A percentile compares a stretch with the other conserved stretches of the same genome.
Evolutionary conservation across 2,113 vertebrate genomes (phyloP).

Genomic region (Thamnaconus septentrionalis): DNA sequence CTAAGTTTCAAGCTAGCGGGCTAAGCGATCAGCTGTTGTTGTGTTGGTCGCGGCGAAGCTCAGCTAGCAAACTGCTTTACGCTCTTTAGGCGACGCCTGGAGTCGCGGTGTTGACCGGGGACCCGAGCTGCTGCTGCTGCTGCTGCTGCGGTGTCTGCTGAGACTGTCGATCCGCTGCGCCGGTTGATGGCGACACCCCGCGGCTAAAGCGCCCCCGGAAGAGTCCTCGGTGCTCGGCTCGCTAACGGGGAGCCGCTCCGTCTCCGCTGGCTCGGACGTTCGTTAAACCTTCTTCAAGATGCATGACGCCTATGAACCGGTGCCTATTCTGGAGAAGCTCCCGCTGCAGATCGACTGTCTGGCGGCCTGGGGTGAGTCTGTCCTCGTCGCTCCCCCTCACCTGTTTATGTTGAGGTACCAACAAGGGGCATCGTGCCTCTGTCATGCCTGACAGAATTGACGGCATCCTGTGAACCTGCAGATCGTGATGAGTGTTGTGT

Average conservation of each 20-base stretch:
- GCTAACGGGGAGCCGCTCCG: no score
- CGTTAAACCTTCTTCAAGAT: constrained; percentile 67
- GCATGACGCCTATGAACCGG: constrained; percentile 95
- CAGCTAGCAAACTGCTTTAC: constrained; percentile 2
- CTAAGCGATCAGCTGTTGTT: constrained; percentile 63
- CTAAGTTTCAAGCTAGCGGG: constrained; percentile 52
- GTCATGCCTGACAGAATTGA: not conserved
- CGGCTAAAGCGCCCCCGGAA: no score
- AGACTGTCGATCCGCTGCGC: not conserved
- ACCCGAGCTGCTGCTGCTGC: no score
- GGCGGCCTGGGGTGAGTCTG: constrained; percentile 91
- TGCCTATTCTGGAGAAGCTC: constrained; percentile 93
- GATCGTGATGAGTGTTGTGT: not conserved
- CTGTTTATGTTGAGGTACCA: not conserved
- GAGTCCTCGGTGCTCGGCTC: no score
- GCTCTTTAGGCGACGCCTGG: no score
- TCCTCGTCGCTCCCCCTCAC: not conserved
- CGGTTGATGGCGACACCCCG: constrained; percentile 33
- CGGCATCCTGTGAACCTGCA: not conserved
- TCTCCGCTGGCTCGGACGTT: not conserved
- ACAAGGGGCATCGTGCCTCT: no score
- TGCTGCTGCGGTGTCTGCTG: no score
- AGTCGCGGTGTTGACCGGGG: no score
- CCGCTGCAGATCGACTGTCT: constrained; percentile 96
- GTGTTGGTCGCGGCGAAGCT: constrained; percentile 25